phyloP scores from a whole-genome alignment of 2,113 vertebrate species.

The Malurus elegans region DNA sequence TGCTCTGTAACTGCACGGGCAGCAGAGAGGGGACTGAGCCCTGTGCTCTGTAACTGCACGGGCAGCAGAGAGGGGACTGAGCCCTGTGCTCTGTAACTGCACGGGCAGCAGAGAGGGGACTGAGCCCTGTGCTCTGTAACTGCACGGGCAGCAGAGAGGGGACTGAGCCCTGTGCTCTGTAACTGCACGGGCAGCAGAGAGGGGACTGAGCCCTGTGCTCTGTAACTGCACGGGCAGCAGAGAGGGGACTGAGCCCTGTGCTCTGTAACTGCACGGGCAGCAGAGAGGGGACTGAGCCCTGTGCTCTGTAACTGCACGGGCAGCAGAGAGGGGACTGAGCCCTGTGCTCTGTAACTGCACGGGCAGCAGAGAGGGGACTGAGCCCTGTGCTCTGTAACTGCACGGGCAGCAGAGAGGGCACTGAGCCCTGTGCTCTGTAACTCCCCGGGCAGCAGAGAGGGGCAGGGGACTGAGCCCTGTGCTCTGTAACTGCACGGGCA shows the following conservation, averaged over 20 bases:
- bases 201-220: neutral
- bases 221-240: neutral
- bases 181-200: neutral
- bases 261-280: neutral
- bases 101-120: neutral
- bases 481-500: neutral
- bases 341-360: too few relatives aligned
- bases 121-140: too few relatives aligned
- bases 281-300: neutral
- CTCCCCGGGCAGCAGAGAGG: neutral
- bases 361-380: neutral
- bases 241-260: neutral
- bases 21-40: neutral
- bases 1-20: neutral
- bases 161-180: neutral
- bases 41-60: too few relatives aligned
- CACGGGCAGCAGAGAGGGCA: neutral
- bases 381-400: too few relatives aligned
- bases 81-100: too few relatives aligned
- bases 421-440: too few relatives aligned
- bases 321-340: too few relatives aligned
- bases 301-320: too few relatives aligned
- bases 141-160: neutral
- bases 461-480: too few relatives aligned
- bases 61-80: neutral